phyloP scores from a whole-genome alignment of 2,888 invertebrate species.

The Bimastos eiseni region DNA sequence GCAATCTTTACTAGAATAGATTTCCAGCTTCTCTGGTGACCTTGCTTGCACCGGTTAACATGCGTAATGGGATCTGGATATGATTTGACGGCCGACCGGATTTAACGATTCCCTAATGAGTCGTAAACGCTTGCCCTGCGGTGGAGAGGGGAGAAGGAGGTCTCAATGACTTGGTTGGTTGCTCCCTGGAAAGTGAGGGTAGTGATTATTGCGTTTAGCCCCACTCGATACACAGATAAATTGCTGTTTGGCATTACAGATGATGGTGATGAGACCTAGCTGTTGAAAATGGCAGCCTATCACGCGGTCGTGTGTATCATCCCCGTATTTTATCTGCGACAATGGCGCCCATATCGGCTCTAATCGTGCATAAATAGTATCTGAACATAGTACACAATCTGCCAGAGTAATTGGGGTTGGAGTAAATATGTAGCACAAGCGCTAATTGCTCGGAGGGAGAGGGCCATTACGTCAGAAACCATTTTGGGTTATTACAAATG shows the following conservation, averaged over 20 bases:
- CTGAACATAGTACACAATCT: neutral
- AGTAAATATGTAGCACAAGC: neutral
- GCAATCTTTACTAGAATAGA: neutral
- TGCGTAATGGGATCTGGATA: neutral
- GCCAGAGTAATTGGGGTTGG: neutral
- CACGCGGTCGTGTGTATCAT: neutral
- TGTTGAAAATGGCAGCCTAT: neutral
- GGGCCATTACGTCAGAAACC: neutral
- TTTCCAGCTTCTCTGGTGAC: neutral
- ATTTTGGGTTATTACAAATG: neutral
- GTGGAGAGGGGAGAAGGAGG: neutral
- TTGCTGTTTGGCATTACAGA: neutral
- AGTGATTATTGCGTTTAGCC: slow-evolving; percentile 6
- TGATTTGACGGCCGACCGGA: neutral
- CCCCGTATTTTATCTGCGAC: neutral
- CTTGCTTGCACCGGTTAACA: neutral
- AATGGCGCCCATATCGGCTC: neutral
- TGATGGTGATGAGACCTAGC: neutral
- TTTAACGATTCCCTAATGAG: neutral
- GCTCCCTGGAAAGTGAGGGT: neutral
- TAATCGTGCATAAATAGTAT: neutral
- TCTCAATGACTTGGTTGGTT: neutral
- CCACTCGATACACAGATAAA: neutral
- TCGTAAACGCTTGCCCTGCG: slow-evolving; percentile 3
- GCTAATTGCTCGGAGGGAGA: neutral